phyloP scores from a whole-genome alignment of 2,113 vertebrate genomes.

The Thermophis baileyi region DNA sequence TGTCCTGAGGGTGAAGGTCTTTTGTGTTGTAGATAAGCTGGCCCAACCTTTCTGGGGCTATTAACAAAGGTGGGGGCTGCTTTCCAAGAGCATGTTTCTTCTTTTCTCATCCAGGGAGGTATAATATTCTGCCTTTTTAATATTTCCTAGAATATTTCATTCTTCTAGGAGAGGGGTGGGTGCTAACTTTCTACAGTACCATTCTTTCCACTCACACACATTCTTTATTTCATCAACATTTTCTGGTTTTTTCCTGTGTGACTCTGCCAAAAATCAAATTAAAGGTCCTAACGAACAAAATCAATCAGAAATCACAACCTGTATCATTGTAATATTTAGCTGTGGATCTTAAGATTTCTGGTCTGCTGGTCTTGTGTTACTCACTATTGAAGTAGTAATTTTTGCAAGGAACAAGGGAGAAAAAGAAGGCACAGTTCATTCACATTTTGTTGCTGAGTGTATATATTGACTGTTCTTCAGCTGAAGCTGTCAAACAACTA shows the following conservation, averaged over 20 bases:
- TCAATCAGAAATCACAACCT: background rate
- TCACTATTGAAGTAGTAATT: background rate
- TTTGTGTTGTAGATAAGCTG: no score
- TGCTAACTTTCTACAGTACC: background rate
- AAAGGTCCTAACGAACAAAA: background rate
- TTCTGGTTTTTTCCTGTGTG: background rate
- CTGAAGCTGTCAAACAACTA: background rate
- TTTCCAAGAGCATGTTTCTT: no score
- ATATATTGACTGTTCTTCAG: background rate
- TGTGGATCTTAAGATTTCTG: background rate
- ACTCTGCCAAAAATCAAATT: background rate
- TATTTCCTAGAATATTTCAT: no score
- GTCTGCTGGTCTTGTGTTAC: background rate
- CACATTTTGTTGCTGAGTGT: background rate
- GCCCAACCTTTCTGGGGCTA: no score
- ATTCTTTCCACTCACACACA: background rate
- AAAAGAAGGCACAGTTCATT: background rate
- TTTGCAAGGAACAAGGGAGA: background rate
- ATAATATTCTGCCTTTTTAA: no score
- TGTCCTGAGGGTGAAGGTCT: no score
- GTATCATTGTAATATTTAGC: background rate
- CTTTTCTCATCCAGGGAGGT: no score
- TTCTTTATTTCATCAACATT: background rate
- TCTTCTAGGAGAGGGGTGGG: no score
- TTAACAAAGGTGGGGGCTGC: no score